Conservation (phyloP, 2,113 vertebrate species). For the Pedionomus torquatus region DNA sequence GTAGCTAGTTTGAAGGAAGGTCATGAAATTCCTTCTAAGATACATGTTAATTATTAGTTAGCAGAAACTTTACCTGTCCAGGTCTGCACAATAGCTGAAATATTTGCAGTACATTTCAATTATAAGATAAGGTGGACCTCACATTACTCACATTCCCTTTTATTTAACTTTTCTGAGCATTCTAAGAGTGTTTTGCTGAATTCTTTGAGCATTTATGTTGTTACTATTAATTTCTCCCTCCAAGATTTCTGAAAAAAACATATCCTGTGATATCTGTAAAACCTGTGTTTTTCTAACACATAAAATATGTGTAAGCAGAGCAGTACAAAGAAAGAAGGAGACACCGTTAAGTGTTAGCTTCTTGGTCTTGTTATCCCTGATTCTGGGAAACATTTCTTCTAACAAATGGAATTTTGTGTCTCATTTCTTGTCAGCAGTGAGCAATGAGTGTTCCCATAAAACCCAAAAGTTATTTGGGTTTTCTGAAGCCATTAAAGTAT, state of each 20-base stretch:
- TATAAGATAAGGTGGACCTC: background rate
- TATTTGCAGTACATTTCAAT: background rate
- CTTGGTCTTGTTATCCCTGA: background rate
- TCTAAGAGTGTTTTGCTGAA: background rate
- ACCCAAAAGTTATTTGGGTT: background rate
- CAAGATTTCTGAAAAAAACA: background rate
- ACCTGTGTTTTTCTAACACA: background rate
- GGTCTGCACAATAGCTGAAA: background rate
- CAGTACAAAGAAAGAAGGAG: background rate
- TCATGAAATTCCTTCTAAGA: background rate
- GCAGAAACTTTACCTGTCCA: background rate
- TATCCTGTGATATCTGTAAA: background rate
- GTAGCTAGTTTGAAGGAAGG: background rate
- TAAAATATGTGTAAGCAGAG: background rate
- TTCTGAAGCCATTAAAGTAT: background rate
- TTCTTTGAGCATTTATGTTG: background rate
- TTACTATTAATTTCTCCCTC: background rate
- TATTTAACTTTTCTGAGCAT: background rate
- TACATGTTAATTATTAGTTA: conserved; percentile 40
- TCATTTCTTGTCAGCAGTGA: background rate
- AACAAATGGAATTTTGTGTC: background rate
- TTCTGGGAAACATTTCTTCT: background rate
- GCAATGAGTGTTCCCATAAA: background rate
- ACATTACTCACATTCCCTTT: background rate
- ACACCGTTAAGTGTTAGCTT: background rate